phyloP scores from a whole-genome alignment of 2,888 invertebrate species.

The Thereva nobilitata region DNA sequence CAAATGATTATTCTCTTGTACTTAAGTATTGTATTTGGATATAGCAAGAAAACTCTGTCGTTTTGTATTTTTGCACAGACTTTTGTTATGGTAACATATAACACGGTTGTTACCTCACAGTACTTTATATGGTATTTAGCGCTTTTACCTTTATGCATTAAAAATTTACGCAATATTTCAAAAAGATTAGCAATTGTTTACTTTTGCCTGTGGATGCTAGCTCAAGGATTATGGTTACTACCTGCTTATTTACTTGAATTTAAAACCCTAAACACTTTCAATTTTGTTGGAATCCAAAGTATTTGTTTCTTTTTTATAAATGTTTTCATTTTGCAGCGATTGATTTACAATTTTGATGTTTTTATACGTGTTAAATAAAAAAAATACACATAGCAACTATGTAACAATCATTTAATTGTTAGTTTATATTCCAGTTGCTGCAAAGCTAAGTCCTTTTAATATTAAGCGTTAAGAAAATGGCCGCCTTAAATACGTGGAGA shows the following conservation, averaged over 20 bases:
- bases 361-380: not conserved
- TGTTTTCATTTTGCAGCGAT: slow-evolving; percentile 67
- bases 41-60: slow-evolving; percentile 70
- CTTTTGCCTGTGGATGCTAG: slow-evolving; percentile 65
- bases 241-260: slow-evolving; percentile 94
- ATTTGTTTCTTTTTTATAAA: slow-evolving; percentile 84
- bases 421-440: not conserved
- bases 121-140: slow-evolving; percentile 97
- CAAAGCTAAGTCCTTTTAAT: no score
- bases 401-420: not conserved
- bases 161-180: slow-evolving; percentile 66
- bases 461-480: no score
- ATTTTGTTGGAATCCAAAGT: slow-evolving; percentile 82
- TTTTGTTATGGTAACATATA: slow-evolving; percentile 87
- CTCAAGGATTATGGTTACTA: slow-evolving; percentile 85
- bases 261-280: slow-evolving; percentile 77
- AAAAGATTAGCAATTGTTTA: slow-evolving; percentile 61
- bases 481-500: no score
- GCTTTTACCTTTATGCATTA: slow-evolving; percentile 79
- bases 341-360: slow-evolving; percentile 46
- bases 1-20: slow-evolving; percentile 70
- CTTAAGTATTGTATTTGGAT: slow-evolving; percentile 70
- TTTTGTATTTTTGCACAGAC: slow-evolving; percentile 86
- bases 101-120: slow-evolving; percentile 95
- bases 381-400: slow-evolving; percentile 1